phyloP scores from a whole-genome alignment of 2,888 invertebrate genomes.

The Athetis lepigone region DNA sequence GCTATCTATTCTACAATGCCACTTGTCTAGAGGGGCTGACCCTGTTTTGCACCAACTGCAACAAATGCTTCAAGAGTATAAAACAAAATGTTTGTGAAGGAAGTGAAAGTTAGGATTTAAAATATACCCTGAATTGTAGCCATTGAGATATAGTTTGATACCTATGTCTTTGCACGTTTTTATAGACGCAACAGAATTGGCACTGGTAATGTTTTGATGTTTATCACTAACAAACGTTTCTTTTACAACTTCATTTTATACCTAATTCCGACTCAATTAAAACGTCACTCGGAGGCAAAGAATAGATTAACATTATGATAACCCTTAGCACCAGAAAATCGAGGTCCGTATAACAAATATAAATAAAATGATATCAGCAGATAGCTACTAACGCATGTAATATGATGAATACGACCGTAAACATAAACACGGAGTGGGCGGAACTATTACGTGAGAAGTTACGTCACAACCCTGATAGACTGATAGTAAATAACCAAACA shows the following conservation, averaged over 20 bases:
- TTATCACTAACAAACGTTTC: too few species aligned
- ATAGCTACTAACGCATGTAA: constrained; percentile 37
- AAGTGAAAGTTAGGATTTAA: too few species aligned
- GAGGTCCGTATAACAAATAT: constrained; percentile 32
- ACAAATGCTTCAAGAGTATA: too few species aligned
- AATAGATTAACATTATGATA: constrained; percentile 36
- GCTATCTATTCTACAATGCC: too few species aligned
- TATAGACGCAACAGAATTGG: neutral
- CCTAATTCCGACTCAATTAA: constrained; percentile 6
- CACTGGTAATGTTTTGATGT: too few species aligned
- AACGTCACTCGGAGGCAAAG: constrained; percentile 24
- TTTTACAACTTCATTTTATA: too few species aligned
- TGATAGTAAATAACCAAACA: constrained; percentile 36
- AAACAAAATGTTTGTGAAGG: too few species aligned
- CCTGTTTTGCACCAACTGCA: too few species aligned
- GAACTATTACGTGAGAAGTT: constrained; percentile 50
- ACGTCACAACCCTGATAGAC: constrained; percentile 54
- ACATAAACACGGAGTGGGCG: constrained; percentile 67
- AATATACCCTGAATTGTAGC: too few species aligned
- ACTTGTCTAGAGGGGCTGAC: too few species aligned
- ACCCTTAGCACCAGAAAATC: constrained; percentile 21
- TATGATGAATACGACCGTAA: constrained; percentile 53
- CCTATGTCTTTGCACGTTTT: too few species aligned
- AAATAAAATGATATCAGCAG: constrained; percentile 35
- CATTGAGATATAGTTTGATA: too few species aligned